Evolutionary conservation across 2,797 vertebrate genomes (phyloP).

Genomic region (Glossophaga mutica): DNA sequence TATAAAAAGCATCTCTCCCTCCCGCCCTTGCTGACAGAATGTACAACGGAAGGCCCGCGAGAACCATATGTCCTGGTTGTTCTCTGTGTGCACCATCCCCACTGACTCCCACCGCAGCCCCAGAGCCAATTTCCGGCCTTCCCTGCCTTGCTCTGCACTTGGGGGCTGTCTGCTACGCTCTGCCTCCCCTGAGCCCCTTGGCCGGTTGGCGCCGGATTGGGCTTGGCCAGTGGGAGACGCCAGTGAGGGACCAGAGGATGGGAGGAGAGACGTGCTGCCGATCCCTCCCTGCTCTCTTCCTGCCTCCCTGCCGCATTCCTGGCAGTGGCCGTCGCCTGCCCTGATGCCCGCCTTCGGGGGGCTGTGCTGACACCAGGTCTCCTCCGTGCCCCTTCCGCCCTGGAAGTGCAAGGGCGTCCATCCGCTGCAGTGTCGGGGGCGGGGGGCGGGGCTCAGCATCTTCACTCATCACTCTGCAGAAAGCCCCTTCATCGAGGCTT

Average conservation of each 20-base stretch:
- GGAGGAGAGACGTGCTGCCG: neutral
- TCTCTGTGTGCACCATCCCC: neutral
- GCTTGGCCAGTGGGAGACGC: neutral
- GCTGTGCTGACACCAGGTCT: neutral
- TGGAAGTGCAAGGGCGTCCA: neutral
- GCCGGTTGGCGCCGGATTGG: neutral
- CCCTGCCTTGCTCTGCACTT: neutral
- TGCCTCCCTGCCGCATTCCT: neutral
- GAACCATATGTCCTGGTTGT: neutral
- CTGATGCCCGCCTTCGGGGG: neutral
- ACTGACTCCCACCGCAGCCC: neutral
- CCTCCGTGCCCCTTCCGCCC: neutral
- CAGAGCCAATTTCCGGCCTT: neutral
- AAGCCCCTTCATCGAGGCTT: neutral
- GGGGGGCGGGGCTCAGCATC: neutral
- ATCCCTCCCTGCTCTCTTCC: neutral
- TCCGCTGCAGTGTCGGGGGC: neutral
- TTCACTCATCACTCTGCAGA: neutral
- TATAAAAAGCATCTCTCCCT: conserved; percentile 13
- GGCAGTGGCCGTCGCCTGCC: neutral
- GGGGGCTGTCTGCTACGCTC: too few relatives aligned
- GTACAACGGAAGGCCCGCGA: neutral
- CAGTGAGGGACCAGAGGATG: neutral
- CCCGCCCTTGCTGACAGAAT: neutral
- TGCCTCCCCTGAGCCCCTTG: neutral